Conservation (phyloP, 23 tunicate species). For the Trididemnum nubilum region DNA sequence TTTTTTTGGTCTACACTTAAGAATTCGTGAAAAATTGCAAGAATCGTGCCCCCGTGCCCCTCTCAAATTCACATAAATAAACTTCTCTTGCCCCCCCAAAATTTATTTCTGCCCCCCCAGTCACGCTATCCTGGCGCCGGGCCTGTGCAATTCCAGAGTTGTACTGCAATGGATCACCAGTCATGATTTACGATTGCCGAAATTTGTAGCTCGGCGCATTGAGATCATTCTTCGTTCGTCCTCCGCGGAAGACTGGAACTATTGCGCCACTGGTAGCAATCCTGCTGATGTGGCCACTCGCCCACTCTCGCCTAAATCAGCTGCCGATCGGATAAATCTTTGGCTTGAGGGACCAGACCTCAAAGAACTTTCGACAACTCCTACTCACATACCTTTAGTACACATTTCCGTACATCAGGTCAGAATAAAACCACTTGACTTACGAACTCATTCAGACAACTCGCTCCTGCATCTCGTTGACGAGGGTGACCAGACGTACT, state of each 20-base stretch:
- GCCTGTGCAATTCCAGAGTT: too few relatives aligned
- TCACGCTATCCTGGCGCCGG: too few relatives aligned
- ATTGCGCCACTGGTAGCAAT: not conserved
- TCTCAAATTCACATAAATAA: too few relatives aligned
- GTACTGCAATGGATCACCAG: not conserved
- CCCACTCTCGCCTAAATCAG: not conserved
- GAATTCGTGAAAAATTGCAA: too few relatives aligned
- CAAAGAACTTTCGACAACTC: not conserved
- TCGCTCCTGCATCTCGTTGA: not conserved
- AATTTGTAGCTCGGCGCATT: not conserved
- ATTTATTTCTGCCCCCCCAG: too few relatives aligned
- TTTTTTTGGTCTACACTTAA: too few relatives aligned
- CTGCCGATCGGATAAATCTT: not conserved
- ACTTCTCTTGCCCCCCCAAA: too few relatives aligned
- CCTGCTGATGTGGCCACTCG: not conserved
- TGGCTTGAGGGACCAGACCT: not conserved
- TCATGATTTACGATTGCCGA: not conserved
- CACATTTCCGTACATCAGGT: not conserved
- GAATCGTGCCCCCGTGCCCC: too few relatives aligned
- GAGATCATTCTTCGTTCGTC: not conserved
- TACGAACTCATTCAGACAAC: not conserved
- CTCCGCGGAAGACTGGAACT: not conserved
- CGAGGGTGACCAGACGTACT: too few relatives aligned
- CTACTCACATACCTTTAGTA: not conserved
- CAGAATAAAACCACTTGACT: not conserved